Evolutionary conservation across 2,888 invertebrate species (phyloP).

Genomic region (Cremastobaeus sp.): DNA sequence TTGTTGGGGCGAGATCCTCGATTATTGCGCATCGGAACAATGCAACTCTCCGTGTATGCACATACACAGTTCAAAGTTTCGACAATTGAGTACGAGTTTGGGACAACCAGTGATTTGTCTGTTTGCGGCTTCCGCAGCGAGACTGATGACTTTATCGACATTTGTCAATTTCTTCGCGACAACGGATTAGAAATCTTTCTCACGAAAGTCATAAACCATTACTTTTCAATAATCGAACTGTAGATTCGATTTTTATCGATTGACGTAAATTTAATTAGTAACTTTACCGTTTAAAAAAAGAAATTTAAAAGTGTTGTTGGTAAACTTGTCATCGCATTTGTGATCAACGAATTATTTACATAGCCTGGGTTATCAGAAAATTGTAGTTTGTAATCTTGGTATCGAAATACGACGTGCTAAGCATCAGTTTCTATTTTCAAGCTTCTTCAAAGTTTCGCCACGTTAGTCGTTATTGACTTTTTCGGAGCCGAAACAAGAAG

Average conservation of each 20-base stretch:
- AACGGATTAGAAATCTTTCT: slow-evolving; percentile 25
- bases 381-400: slow-evolving; percentile 37
- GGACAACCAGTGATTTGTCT: slow-evolving; percentile 68
- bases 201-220: too few relatives aligned
- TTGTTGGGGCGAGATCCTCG: slow-evolving; percentile 68
- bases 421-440: slow-evolving; percentile 35
- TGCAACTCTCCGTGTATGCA: slow-evolving; percentile 16
- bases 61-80: slow-evolving; percentile 17
- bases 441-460: slow-evolving; percentile 41
- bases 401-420: slow-evolving; percentile 34
- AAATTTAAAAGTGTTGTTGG: too few relatives aligned
- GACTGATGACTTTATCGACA: slow-evolving; percentile 66
- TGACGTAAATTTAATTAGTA: too few relatives aligned
- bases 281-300: too few relatives aligned
- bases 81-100: slow-evolving; percentile 41
- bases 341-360: slow-evolving; percentile 3
- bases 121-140: slow-evolving; percentile 68
- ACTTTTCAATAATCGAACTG: too few relatives aligned
- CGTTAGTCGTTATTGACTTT: slow-evolving; percentile 63
- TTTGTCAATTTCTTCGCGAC: slow-evolving; percentile 51
- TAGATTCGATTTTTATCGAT: too few relatives aligned
- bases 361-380: not conserved
- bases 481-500: slow-evolving; percentile 74
- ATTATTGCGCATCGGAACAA: slow-evolving; percentile 68
- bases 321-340: too few relatives aligned